phyloP scores from a whole-genome alignment of 1,140 invertebrate genomes.

The Chrysoperla carnea region DNA sequence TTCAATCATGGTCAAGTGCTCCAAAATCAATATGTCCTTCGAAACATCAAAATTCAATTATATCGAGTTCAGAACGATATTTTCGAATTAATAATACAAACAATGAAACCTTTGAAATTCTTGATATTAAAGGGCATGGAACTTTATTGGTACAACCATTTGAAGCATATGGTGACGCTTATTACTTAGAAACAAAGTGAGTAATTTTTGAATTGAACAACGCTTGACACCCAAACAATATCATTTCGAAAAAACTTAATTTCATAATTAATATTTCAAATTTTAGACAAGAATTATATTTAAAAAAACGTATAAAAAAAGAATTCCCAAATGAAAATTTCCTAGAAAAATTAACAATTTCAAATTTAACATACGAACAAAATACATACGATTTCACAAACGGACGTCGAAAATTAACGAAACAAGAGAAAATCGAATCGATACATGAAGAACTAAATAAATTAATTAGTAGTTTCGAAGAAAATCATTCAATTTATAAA shows the following conservation, averaged over 20 bases:
- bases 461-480: not conserved
- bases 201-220: too few relatives aligned
- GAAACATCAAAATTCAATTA: constrained; percentile 11
- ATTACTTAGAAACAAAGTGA: not conserved
- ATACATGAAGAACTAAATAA: constrained; percentile 5
- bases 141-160: constrained; percentile 14
- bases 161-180: constrained; percentile 14
- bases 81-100: constrained; percentile 1
- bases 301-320: too few relatives aligned
- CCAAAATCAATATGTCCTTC: constrained; percentile 9
- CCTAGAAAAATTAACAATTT: too few relatives aligned
- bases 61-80: constrained; percentile 7
- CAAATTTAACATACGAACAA: constrained; percentile 1
- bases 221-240: too few relatives aligned
- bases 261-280: too few relatives aligned
- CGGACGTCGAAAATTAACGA: constrained; percentile 5
- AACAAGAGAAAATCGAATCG: not conserved
- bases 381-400: constrained; percentile 4
- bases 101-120: constrained; percentile 3
- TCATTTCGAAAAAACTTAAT: too few relatives aligned
- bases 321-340: too few relatives aligned
- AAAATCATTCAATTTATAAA: not conserved
- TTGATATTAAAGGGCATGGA: constrained; percentile 8
- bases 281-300: too few relatives aligned
- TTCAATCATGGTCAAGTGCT: constrained; percentile 8